Percentiles rank a stretch among this genome's conserved stretches.
These are phyloP conservation scores for Drosophila pruinosa DNA, from an alignment of 1,140 invertebrate genomes.

Conservation along the genomic window DNA sequence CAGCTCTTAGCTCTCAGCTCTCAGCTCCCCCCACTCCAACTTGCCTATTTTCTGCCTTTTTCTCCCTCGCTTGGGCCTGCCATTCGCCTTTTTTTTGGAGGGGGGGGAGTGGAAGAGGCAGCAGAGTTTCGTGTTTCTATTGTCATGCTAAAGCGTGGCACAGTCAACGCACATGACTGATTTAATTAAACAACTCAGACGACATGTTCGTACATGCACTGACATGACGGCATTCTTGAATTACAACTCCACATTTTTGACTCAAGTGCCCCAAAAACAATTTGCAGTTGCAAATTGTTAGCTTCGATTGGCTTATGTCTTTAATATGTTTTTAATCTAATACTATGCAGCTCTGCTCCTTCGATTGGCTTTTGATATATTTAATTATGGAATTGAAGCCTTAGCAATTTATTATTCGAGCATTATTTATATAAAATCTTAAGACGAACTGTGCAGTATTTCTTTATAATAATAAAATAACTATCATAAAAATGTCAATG, in stretches of 20 bases:
- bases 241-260: conserved; percentile 23
- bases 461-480: too few species aligned
- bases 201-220: not conserved
- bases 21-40: not conserved
- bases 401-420: too few species aligned
- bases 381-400: too few species aligned
- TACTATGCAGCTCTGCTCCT: too few species aligned
- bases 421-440: too few species aligned
- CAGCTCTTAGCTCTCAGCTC: not conserved
- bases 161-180: conserved; percentile 30
- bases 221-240: conserved; percentile 17
- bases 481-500: too few species aligned
- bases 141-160: conserved; percentile 48
- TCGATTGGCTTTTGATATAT: too few species aligned
- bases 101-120: not conserved
- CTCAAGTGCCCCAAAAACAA: not conserved
- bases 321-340: too few species aligned
- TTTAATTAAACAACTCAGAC: conserved; percentile 46
- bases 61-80: not conserved
- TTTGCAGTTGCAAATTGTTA: conserved; percentile 10
- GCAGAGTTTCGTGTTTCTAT: conserved; percentile 15
- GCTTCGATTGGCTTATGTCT: too few species aligned
- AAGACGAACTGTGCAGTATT: too few species aligned
- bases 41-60: not conserved
- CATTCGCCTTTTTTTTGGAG: not conserved